Conservation (phyloP, 2,113 vertebrate species). For the Onychostruthus taczanowskii region DNA sequence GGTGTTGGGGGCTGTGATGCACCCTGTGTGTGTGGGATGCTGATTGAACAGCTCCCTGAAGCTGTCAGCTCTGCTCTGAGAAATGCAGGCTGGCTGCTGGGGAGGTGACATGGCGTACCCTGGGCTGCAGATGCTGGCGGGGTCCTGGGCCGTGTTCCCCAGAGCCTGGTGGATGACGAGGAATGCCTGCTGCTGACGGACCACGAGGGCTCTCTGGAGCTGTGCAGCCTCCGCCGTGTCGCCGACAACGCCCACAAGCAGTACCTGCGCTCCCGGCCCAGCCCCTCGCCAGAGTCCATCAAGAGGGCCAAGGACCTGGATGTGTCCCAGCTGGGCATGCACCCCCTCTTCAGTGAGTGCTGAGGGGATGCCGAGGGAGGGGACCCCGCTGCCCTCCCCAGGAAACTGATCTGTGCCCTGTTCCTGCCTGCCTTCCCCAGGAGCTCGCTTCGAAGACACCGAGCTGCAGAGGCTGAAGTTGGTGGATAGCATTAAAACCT, state of each 20-base stretch:
- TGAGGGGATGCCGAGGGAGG: accelerated
- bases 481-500: conserved; percentile 87
- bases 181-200: conserved; percentile 76
- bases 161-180: conserved; percentile 89
- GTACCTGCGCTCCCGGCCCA: conserved; percentile 87
- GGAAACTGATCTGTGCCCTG: background rate
- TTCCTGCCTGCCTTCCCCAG: conserved; percentile 41
- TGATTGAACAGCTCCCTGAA: background rate
- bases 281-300: conserved; percentile 88
- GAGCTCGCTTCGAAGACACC: conserved; percentile 77
- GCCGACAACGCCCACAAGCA: conserved; percentile 90
- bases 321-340: conserved; percentile 79
- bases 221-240: conserved; percentile 77
- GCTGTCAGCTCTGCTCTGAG: background rate
- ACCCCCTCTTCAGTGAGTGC: conserved; percentile 87
- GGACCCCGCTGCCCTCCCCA: accelerated
- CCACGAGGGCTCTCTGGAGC: conserved; percentile 81
- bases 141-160: conserved; percentile 88
- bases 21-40: accelerated
- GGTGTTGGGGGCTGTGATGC: background rate
- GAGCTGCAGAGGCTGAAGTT: conserved; percentile 87
- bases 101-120: background rate
- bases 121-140: conserved; percentile 62
- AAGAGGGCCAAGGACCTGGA: conserved; percentile 87
- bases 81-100: background rate